Base-by-base conservation (phyloP, 2,888 invertebrate species). In the Perdita meconis region DNA sequence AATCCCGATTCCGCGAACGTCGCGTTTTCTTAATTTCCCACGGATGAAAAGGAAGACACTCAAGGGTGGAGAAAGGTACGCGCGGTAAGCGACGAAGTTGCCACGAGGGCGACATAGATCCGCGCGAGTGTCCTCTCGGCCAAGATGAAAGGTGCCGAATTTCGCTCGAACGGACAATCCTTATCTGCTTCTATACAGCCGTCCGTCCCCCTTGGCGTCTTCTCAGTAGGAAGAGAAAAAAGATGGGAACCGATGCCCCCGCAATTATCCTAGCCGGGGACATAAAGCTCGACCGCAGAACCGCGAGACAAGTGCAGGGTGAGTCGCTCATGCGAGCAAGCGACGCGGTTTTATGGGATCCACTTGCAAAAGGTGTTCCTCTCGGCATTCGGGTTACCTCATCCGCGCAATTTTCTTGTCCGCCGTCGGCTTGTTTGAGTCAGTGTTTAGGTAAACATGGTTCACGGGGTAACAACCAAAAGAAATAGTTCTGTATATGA, bases 81-180 rank as follows among this genome's bases (percentile, higher is more conserved):
- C 47, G 34, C 50, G 73, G 64, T 59, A 44, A 44, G 57, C 51
- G 61, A 67, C 36, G n/a, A 73, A 71, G 73, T 55, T 60, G 26
- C 50, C 60, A 56, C 57, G 60, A 26, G 16, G 63, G 74, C 42
- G 77, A 55, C 75, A 36, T 8, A 60, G 68, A 75, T 77, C 68
- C 65, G 38, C 68, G 56, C 57, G 68, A 66, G 72, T 51, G 19
- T 55, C 40, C 22, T 24, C 40, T 16, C n/a, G 44, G 0, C 34
- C 47, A 59, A 86, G 85, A 89, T 90, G 85, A 90, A 91, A 91
- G 81, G 80, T 10, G 82, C 90, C 90, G 90, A 88, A 68, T 55
- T 77, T 66, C 83, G 73, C 67, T 86, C 87, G 78, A 84, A 84
- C 87, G 88, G 84, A 87, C 86, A 90, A 90, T 90, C 90, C 89